Base-by-base conservation (phyloP, 2,888 invertebrate species). In the Erebia ligea region DNA sequence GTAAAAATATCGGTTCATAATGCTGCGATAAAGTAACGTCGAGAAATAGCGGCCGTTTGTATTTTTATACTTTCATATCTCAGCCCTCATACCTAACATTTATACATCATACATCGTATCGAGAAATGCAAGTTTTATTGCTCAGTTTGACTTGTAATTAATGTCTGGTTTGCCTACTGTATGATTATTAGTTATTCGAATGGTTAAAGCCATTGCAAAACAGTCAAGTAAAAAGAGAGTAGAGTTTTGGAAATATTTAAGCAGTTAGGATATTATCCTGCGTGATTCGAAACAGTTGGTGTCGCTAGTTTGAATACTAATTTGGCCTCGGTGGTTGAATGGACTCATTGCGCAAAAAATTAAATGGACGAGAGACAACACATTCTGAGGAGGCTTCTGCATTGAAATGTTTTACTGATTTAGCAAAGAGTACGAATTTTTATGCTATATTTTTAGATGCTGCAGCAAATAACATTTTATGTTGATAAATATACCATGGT, bases 251-350 rank as follows among this genome's bases (percentile, higher is more conserved):
- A 17, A 10, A 19, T 54, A 19, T 19, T 25, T 25, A 19, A 19
- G 57, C 34, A n/a, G 13, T 15, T 15, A 15, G 34, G n/a, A 58
- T 25, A 58, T 34, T 25, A 58, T 34, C 57, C 34, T 15, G 34
- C 34, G 15, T 61, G 17, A 42, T 42, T 19, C 19, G 11, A 11
- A 8, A 19, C 61, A 5, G 42, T 61, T 61, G 61, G 61, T 42
- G 19, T 42, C 42, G 11, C 42, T 61, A 61, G 61, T 61, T 61
- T 61, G 42, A 42, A 61, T 61, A 61, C 13, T 42, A 17, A 61
- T 19, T 42, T 45, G 17, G 10, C 59, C 59, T 58, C 19, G 61
- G 11, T 17, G 42, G 61, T 61, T 61, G 61, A 42, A 61, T 61
- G 42, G 42, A 42, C 42, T 61, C 42, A 45, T 61, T 42, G 42